Base-by-base conservation (phyloP, 2,888 invertebrate genomes). In the Patella depressa region DNA sequence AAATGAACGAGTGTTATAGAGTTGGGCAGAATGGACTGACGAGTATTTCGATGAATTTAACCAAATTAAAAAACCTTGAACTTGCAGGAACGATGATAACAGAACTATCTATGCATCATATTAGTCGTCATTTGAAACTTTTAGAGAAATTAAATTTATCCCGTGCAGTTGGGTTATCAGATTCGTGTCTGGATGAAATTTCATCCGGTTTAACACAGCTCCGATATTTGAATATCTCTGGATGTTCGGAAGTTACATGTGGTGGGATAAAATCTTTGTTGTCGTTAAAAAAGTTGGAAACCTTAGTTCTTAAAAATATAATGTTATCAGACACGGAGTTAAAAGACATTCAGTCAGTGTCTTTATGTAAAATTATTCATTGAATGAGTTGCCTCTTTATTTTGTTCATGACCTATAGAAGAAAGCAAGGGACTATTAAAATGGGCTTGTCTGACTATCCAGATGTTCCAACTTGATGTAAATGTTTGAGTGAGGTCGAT, bases 51-150 rank as follows among this genome's bases (percentile, higher is more conserved):
- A 84, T 81, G 72, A 78, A 82, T 24, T 73, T 86, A 53, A 76
- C 77, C 4, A 57, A 78, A 2, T 76, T 88, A 7, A 79, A 80
- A 57, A 53, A 53, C 2, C 78, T 88, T 45, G 83, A 85, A 59
- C 73, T 88, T 2, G 78, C 74, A 5, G 73, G 77, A 7, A 84
- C 84, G 14, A 72, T 53, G 14, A 75, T 83, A 17, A 80, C 84
- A n/a, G 85, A 88, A 57, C 78, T 87, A 29, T 81, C 83, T 3
- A 45, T 86, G n/a, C 88, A 88, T 79, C 86, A 86, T 76, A 82
- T 88, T 34, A 75, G 80, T 73, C 79, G 85, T 11, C 73, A 85
- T 72, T 54, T 87, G 73, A 79, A 75, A 15, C 73, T 82, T 3
- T 76, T 89, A 14, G 59, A 74, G n/a, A 76, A 77, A 9, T 82